Percentiles rank a stretch among this genome's conserved stretches.
These are phyloP conservation scores for Cephalopterus ornatus DNA, from an alignment of 2,113 vertebrate genomes.

Conservation along the genomic window DNA sequence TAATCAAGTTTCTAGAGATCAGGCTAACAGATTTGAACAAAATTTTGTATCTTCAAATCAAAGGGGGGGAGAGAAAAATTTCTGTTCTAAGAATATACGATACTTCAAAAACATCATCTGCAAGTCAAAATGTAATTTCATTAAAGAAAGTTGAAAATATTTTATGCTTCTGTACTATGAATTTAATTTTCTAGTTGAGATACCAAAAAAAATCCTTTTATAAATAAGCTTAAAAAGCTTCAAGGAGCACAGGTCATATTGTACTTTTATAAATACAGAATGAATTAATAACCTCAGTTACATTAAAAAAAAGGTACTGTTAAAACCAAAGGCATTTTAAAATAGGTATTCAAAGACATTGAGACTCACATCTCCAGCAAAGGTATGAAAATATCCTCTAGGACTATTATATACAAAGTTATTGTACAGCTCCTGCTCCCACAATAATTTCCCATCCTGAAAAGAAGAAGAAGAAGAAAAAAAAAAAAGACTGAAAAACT, in stretches of 20 bases:
- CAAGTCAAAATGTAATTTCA: neutral
- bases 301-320: neutral
- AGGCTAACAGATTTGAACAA: neutral
- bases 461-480: conserved; percentile 19
- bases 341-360: neutral
- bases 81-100: neutral
- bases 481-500: neutral
- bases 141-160: neutral
- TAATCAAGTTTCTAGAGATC: neutral
- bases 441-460: conserved; percentile 91
- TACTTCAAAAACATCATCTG: neutral
- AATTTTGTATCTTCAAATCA: neutral
- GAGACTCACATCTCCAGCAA: conserved; percentile 86
- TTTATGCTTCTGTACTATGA: neutral
- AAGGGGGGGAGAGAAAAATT: neutral
- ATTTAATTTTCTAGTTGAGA: neutral
- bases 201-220: neutral
- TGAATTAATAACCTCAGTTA: neutral
- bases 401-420: conserved; percentile 92
- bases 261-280: neutral
- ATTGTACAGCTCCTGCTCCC: conserved; percentile 97
- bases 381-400: conserved; percentile 95
- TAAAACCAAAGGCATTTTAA: neutral
- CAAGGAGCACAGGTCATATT: neutral
- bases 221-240: neutral